Evolutionary conservation across 2,888 invertebrate genomes (phyloP).

Genomic region (Agrotis ipsilon): DNA sequence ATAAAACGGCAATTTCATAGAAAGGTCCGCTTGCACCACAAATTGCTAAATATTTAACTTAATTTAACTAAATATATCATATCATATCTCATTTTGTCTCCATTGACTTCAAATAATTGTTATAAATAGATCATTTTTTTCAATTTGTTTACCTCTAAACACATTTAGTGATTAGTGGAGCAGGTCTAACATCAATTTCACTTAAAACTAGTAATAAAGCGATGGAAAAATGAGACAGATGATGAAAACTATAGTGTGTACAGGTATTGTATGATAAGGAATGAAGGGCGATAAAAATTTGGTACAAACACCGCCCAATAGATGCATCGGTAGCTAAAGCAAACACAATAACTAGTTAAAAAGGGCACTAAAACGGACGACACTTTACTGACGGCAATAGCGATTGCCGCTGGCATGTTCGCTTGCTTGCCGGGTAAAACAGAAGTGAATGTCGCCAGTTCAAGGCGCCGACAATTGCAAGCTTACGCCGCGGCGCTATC

Average conservation of each 20-base stretch:
- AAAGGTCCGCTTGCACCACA: too few species aligned
- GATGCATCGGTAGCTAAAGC: slow-evolving; percentile 39
- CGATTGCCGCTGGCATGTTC: not conserved
- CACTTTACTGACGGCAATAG: slow-evolving; percentile 16
- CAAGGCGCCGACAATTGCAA: not conserved
- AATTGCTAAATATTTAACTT: not conserved
- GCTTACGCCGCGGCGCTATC: not conserved
- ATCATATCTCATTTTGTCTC: not conserved
- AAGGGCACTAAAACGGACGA: slow-evolving; percentile 20
- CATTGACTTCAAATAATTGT: not conserved
- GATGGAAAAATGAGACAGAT: slow-evolving; percentile 14
- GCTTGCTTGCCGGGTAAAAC: not conserved
- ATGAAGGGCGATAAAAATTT: slow-evolving; percentile 9
- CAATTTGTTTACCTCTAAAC: not conserved
- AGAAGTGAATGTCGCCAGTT: not conserved
- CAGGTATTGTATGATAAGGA: not conserved
- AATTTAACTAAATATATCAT: too few species aligned
- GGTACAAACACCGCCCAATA: slow-evolving; percentile 11
- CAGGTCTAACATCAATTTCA: slow-evolving; percentile 3
- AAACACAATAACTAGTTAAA: slow-evolving; percentile 43
- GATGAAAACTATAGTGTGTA: slow-evolving; percentile 11
- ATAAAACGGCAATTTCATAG: slow-evolving; percentile 37
- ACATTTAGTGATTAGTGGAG: not conserved
- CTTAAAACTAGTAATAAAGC: slow-evolving; percentile 24
- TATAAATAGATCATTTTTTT: not conserved